Evolutionary conservation across 2,113 vertebrate genomes (phyloP).

Genomic region (Odobenus rosmarus): DNA sequence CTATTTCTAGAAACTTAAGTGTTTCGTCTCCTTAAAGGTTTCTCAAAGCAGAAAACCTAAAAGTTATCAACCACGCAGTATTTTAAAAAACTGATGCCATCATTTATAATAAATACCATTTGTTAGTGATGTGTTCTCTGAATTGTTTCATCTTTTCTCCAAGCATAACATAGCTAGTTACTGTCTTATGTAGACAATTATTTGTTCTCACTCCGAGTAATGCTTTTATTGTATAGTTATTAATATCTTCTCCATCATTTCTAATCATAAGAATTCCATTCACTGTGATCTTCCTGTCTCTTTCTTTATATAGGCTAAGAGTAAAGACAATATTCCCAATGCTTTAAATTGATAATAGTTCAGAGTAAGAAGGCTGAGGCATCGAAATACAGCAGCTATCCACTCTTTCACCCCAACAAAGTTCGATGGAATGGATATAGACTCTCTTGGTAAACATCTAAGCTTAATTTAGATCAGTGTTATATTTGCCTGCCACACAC

Average conservation of each 20-base stretch:
- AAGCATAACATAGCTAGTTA: not conserved
- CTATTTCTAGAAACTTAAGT: not conserved
- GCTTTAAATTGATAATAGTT: not conserved
- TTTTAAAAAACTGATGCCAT: not conserved
- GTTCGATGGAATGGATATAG: not conserved
- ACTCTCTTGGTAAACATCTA: not conserved
- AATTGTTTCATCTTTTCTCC: not conserved
- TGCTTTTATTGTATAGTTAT: constrained; percentile 16
- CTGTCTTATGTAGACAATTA: not conserved
- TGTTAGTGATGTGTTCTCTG: not conserved
- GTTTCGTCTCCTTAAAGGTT: not conserved
- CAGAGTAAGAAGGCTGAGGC: not conserved
- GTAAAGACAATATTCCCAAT: not conserved
- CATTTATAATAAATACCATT: not conserved
- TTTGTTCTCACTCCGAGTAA: not conserved
- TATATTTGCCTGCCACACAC: not conserved
- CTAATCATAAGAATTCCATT: constrained; percentile 25
- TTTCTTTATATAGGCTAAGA: not conserved
- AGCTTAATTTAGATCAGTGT: not conserved
- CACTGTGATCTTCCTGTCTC: not conserved
- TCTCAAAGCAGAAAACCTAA: constrained; percentile 63
- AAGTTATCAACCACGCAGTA: not conserved
- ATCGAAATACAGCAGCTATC: not conserved
- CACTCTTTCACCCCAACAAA: not conserved
- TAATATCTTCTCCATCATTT: not conserved